A percentile compares a stretch with the other conserved stretches of the same genome.
These are phyloP conservation scores for Macrocentrus cingulum DNA, from an alignment of 1,140 invertebrate species.

Conservation along the genomic window DNA sequence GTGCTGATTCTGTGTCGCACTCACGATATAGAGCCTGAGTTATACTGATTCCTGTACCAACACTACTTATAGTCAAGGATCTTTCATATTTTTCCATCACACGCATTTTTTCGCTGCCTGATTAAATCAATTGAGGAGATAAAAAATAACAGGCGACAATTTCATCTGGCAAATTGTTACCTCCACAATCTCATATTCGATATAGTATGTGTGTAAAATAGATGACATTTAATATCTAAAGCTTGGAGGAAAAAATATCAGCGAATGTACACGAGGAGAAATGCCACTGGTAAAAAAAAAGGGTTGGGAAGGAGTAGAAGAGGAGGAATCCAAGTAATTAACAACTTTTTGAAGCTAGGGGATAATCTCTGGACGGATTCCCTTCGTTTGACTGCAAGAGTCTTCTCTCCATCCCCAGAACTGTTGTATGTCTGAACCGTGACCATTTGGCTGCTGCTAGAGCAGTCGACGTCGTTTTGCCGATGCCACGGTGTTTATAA, in stretches of 20 bases:
- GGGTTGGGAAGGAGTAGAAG: slow-evolving; percentile 26
- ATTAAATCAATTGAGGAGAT: no score
- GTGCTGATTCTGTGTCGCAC: background rate
- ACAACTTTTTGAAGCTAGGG: slow-evolving; percentile 60
- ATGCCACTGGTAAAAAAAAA: slow-evolving; percentile 13
- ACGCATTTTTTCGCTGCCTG: background rate
- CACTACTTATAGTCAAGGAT: background rate
- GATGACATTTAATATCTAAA: background rate
- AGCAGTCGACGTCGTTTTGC: slow-evolving; percentile 31
- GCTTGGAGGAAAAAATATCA: slow-evolving; percentile 9
- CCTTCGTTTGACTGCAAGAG: slow-evolving; percentile 60
- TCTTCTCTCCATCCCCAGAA: no score
- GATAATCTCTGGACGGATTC: slow-evolving; percentile 60
- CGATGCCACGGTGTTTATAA: slow-evolving; percentile 34
- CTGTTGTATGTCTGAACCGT: slow-evolving; percentile 49
- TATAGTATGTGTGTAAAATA: no score
- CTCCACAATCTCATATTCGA: no score
- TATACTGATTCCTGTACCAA: background rate
- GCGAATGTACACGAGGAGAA: slow-evolving; percentile 20
- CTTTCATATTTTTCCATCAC: background rate
- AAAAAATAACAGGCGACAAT: no score
- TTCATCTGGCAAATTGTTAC: no score
- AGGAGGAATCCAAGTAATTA: slow-evolving; percentile 59
- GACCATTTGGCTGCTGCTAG: slow-evolving; percentile 56
- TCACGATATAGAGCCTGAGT: background rate